Evolutionary conservation across 2,797 vertebrate genomes (phyloP), one percentile per base, ranked within the genome.

Genomic region (Melanotaenia maccullochi): DNA sequence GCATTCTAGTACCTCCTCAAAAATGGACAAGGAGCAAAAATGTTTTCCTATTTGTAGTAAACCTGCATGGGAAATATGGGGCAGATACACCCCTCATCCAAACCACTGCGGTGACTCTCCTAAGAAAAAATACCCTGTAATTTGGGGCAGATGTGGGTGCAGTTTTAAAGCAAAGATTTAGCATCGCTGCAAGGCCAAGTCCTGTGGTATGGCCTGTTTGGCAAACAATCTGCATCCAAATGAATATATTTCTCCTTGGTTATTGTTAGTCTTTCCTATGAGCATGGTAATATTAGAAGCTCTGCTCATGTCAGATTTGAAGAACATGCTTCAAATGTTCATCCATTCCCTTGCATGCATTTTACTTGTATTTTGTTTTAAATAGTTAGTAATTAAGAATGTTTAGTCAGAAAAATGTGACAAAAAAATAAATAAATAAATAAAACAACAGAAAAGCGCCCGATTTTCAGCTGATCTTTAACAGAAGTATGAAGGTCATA

Each of bases 91-190:
- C 85, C 85, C 74, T 62, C 78, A 73, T 87, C 88, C 90, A 93
- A 93, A 93, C 90, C 91, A 9, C 89, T 66, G 83, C 47, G 86
- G 91, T 70, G 87, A 89, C 86, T 92, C 84, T 91, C 85, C 84
- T 83, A 88, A 81, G 75, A 88, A 90, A 88, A 90, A 87, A 75
- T 30, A 30, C 79, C 81, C 89, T 93, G 78, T 94, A 94, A 94
- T 94, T 93, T 89, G 68, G 88, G 87, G 91, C 90, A 95, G 89
- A 92, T 93, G 93, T 90, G 85, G 86, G 75, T 85, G 82, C 78
- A 86, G 87, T 85, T 91, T 90, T 90, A 88, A 92, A 93, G 90
- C 91, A 92, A 89, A 90, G 79, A 74, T 89, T 87, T 78, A 84
- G 84, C 78, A 73, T 87, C 70, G 75, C 81, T 87, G 78, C 60